Percentiles rank a stretch among this genome's conserved stretches.
These are phyloP conservation scores for Willisornis vidua DNA, from an alignment of 2,113 vertebrate species.

Conservation along the genomic window DNA sequence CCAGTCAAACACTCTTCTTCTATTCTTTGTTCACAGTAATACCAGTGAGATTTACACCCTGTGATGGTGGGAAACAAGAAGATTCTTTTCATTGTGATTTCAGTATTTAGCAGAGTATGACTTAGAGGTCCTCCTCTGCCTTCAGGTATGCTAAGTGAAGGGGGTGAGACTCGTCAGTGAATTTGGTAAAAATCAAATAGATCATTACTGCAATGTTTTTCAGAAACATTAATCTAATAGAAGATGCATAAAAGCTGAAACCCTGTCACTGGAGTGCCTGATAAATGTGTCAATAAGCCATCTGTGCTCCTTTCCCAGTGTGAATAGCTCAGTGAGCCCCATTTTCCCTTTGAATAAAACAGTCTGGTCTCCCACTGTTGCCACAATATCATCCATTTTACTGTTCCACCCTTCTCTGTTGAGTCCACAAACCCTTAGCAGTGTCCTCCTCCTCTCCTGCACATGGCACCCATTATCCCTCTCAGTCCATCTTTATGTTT, in stretches of 20 bases:
- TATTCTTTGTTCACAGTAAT: background rate
- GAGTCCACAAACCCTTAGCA: background rate
- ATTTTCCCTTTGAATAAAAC: background rate
- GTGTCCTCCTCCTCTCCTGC: background rate
- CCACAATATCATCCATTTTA: background rate
- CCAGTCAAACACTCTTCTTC: background rate
- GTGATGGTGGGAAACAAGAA: background rate
- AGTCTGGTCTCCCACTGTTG: background rate
- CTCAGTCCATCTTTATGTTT: background rate
- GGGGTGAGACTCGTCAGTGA: background rate
- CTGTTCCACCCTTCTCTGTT: background rate
- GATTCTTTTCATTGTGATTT: background rate
- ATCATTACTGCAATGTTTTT: background rate
- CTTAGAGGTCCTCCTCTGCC: background rate
- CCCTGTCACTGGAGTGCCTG: background rate
- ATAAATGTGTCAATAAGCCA: conserved; percentile 22
- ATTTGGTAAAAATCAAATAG: background rate
- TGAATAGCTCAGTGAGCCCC: background rate
- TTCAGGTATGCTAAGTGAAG: background rate
- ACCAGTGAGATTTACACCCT: background rate
- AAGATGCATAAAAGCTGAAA: background rate
- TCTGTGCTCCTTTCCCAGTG: background rate
- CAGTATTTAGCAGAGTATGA: background rate
- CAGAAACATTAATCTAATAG: background rate
- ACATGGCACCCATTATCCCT: background rate